These are phyloP conservation scores for Trichacis sp. DNA, from an alignment of 2,888 invertebrate genomes.

Conservation along the genomic window DNA sequence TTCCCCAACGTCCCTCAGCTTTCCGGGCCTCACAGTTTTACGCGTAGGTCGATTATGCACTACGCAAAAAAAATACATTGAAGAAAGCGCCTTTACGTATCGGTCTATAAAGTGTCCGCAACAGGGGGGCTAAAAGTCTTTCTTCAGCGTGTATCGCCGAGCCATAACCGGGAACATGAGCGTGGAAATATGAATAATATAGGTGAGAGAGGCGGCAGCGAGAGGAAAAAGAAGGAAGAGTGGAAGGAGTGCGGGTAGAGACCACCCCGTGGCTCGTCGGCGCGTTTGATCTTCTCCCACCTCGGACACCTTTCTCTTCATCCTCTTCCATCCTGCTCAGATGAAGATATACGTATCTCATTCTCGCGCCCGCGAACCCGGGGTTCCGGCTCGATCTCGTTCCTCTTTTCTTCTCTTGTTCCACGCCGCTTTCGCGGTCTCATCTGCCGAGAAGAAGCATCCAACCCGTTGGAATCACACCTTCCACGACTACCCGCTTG, in stretches of 20 bases:
- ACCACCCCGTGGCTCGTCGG: conserved; percentile 69
- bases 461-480: conserved; percentile 67
- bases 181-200: conserved; percentile 45
- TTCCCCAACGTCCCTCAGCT: too few species aligned
- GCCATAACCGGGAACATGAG: conserved; percentile 41
- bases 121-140: conserved; percentile 36
- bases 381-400: conserved; percentile 29
- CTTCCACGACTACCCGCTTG: conserved; percentile 61
- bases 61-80: neutral
- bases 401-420: conserved; percentile 17
- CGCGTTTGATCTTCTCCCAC: conserved; percentile 54
- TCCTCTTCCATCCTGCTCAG: conserved; percentile 29
- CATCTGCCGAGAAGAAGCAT: conserved; percentile 42
- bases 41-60: too few species aligned
- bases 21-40: too few species aligned
- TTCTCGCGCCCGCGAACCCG: conserved; percentile 1
- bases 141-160: conserved; percentile 40
- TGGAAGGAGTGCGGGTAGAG: conserved; percentile 47
- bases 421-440: conserved; percentile 39
- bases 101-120: conserved; percentile 45
- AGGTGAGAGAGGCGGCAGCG: conserved; percentile 37
- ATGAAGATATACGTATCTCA: conserved; percentile 22
- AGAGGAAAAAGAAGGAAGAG: conserved; percentile 40
- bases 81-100: conserved; percentile 20
- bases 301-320: conserved; percentile 38